Evolutionary conservation across 2,113 vertebrate genomes (phyloP).

Genomic region (Thermophis baileyi): DNA sequence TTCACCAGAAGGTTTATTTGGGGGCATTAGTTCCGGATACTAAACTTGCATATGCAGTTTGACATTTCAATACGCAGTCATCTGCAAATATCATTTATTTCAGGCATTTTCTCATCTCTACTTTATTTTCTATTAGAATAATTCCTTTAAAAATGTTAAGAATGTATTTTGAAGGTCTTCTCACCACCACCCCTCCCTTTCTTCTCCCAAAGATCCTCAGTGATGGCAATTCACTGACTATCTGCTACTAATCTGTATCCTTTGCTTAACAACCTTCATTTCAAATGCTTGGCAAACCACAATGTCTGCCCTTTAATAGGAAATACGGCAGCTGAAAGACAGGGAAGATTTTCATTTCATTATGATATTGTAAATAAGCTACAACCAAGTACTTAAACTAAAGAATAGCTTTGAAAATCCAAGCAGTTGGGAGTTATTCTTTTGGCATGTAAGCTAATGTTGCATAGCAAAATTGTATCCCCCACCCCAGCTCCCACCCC

Average conservation of each 20-base stretch:
- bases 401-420: constrained; percentile 43
- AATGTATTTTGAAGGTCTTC: constrained; percentile 14
- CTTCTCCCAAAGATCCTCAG: not conserved
- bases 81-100: constrained; percentile 45
- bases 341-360: constrained; percentile 33
- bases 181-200: not conserved
- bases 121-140: constrained; percentile 39
- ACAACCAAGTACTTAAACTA: constrained; percentile 36
- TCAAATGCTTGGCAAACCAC: constrained; percentile 46
- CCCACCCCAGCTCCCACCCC: not conserved
- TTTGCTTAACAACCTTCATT: constrained; percentile 47
- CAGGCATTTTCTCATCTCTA: not conserved
- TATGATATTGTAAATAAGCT: constrained; percentile 41
- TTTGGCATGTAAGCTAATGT: constrained; percentile 33
- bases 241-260: constrained; percentile 48
- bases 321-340: not conserved
- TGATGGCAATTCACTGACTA: constrained; percentile 32
- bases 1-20: constrained; percentile 23
- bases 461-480: not conserved
- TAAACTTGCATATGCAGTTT: constrained; percentile 33
- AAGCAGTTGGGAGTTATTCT: constrained; percentile 38
- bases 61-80: constrained; percentile 37
- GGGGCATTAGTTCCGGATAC: constrained; percentile 28
- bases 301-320: constrained; percentile 39
- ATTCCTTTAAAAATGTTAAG: constrained; percentile 45